Base-by-base conservation (phyloP, 2,113 vertebrate genomes). In the Spilogale gracilis region DNA sequence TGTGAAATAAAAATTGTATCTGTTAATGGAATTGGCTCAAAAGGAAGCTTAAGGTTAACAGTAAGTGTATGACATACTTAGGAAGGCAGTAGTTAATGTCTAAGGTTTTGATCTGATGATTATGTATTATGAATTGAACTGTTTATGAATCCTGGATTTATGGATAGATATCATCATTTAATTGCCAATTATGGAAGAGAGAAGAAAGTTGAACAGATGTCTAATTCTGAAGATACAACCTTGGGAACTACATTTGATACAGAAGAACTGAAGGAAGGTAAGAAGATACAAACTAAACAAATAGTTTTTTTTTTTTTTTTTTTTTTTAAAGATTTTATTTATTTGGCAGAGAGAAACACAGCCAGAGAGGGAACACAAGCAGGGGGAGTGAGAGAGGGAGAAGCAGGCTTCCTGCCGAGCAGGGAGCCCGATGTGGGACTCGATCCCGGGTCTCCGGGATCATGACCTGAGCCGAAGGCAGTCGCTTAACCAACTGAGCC, bases 131-230 rank as follows among this genome's bases (percentile, higher is more conserved):
- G 12, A 71, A 54, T 82, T 76, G 10, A 82, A 79, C 65, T 87
- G 52, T 85, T 82, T 80, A 14, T 85, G 5, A 69, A 79, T 82
- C 20, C 21, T 86, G 30, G 9, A 78, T 83, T 79, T 91, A 25
- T 96, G 83, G 30, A 5, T 92, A 97, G 97, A 13, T 97, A 79
- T 65, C 20, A 93, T 84, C 78, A 97, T 58, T 79, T 96, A 56
- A 89, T 74, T 83, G 73, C 54, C 69, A 79, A 38, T 50, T 67
- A 92, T 87, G 69, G 61, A 92, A 96, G 81, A 32, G 2, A 76
- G 48, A 96, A 96, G 43, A 65, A 95, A 8, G 11, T 25, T 82
- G 45, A 96, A 25, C 30, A 54, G 69, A 69, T 1, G 52, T 14
- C 45, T 89, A 43, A 23, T 2, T 71, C 6, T 71, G 54, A 58